Evolutionary conservation across 2,113 vertebrate genomes (phyloP), one percentile per base, ranked within the genome.

Genomic region (Chitala chitala): DNA sequence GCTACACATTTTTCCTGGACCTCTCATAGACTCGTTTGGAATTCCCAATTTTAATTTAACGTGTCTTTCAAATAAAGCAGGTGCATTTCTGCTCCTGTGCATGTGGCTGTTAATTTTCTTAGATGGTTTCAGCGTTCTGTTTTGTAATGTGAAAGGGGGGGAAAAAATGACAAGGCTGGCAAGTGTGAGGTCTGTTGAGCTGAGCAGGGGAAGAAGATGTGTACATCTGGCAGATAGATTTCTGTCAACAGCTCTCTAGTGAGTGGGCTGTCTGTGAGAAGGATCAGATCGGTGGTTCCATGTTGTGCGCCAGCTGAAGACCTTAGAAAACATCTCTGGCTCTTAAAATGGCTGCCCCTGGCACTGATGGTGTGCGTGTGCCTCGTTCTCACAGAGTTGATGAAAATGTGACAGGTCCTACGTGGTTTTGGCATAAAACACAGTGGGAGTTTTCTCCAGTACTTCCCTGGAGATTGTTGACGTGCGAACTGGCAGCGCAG

Each of bases 331-430:
- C 80, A 83, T 77, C 80, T 83, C 85, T 91, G 87, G 93, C 92
- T 84, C 84, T 91, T 98, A 98, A 99, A 98, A 99, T 98, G 95
- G 95, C 95, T 94, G 93, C 93, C 92, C 85, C 91, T 91, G 86
- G 91, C 93, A 92, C 92, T 93, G 87, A 82, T 89, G 95, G 93
- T 94, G 94, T 87, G 91, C 93, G 92, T 91, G 90, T 90, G 89
- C 93, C 92, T 94, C 93, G 91, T 93, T 93, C 93, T 92, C 92
- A 87, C 90, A 78, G 90, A 93, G 90, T 85, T 92, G 91, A 92
- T 95, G 89, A 91, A 95, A 94, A 93, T 93, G 86, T 89, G 91
- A 94, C 92, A 92, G 91, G 92, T 91, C 92, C 82, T 81, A 51
- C 90, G 92, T 91, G 87, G 78, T 81, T n/a, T 90, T 91, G 90